Evolutionary conservation across 2,888 invertebrate species (phyloP).

Genomic region (Meteorus colon): DNA sequence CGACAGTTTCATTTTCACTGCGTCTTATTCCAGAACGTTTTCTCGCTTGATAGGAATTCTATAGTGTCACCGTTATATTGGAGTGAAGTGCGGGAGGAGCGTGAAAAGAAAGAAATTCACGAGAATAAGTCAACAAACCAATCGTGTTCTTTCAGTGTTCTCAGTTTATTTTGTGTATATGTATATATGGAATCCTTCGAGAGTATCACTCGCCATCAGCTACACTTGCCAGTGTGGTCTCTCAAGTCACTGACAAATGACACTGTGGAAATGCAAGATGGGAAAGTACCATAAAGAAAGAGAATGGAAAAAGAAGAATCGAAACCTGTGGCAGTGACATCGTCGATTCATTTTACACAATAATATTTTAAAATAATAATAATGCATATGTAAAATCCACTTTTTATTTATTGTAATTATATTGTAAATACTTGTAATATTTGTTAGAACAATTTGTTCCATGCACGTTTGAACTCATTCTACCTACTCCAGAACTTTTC

Average conservation of each 20-base stretch:
- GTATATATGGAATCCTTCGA: background rate
- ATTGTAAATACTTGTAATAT: too few species aligned
- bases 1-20: slow-evolving; percentile 34
- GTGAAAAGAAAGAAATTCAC: background rate
- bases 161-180: slow-evolving; percentile 8
- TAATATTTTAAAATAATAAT: too few species aligned
- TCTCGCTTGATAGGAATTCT: slow-evolving; percentile 25
- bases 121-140: background rate
- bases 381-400: too few species aligned
- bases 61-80: slow-evolving; percentile 9
- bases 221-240: slow-evolving; percentile 16
- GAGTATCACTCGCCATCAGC: background rate
- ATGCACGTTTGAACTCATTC: too few species aligned
- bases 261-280: slow-evolving; percentile 11
- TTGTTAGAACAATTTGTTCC: too few species aligned
- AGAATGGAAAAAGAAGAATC: background rate
- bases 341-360: background rate
- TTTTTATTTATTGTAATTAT: too few species aligned
- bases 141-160: background rate
- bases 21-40: slow-evolving; percentile 20
- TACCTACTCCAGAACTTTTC: too few species aligned
- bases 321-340: background rate
- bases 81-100: background rate
- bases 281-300: background rate
- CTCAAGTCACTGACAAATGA: slow-evolving; percentile 37